Conservation (phyloP, 2,888 invertebrate species). For the Deroplatys truncata region DNA sequence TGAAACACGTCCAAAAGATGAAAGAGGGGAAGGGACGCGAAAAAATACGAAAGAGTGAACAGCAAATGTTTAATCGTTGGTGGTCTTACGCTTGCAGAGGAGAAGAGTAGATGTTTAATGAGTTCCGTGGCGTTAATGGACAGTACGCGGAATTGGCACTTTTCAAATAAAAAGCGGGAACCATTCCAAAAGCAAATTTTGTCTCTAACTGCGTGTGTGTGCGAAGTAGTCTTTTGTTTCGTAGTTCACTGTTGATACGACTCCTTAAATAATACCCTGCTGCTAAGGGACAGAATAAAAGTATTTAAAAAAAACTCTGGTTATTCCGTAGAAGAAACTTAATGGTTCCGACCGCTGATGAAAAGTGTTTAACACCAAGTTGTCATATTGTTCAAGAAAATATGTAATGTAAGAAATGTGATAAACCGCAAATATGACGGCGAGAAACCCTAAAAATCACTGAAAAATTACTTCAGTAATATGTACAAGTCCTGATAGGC, state of each 20-base stretch:
- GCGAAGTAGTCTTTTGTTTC: not conserved
- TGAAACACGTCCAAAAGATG: not conserved
- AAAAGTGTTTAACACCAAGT: not conserved
- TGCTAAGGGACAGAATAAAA: not conserved
- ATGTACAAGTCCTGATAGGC: too few species aligned
- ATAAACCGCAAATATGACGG: too few species aligned
- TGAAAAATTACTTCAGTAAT: too few species aligned
- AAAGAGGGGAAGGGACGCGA: not conserved
- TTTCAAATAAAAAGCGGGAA: not conserved
- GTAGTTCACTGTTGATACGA: not conserved
- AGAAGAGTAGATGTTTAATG: not conserved
- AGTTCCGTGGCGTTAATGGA: not conserved
- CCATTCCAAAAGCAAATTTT: not conserved
- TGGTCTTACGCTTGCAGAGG: not conserved
- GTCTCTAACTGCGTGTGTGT: not conserved
- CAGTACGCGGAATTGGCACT: not conserved
- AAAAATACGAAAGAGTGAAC: not conserved
- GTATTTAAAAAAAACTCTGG: not conserved
- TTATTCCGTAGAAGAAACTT: not conserved
- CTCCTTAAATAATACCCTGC: not conserved
- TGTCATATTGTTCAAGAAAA: not conserved
- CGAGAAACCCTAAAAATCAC: too few species aligned
- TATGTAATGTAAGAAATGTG: not conserved
- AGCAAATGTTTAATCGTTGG: slow-evolving; percentile 3
- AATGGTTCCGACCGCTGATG: not conserved